A percentile compares a stretch with the other conserved stretches of the same genome.
These are phyloP conservation scores for Platysternon megacephalum DNA, from an alignment of 2,113 vertebrate species.

Conservation along the genomic window DNA sequence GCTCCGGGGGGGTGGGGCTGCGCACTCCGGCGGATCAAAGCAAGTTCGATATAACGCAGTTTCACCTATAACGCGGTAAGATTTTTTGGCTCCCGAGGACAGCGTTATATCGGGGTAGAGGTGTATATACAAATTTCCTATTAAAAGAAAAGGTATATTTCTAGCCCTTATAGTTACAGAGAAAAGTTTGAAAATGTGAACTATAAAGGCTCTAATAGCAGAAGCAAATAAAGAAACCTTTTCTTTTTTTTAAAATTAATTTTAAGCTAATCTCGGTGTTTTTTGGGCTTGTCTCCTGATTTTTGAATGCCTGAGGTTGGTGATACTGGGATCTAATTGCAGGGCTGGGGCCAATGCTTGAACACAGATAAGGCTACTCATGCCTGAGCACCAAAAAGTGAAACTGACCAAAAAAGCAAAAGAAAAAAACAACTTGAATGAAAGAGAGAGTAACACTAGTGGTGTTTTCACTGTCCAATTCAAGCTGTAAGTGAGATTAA, in stretches of 20 bases:
- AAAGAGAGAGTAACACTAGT: neutral
- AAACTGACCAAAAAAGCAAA: neutral
- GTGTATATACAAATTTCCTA: neutral
- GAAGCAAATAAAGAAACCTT: no score
- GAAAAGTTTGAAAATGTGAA: no score
- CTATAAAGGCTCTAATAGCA: conserved; percentile 3
- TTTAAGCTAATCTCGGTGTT: conserved; percentile 7
- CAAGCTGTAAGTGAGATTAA: neutral
- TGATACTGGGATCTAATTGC: neutral
- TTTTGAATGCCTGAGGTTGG: neutral
- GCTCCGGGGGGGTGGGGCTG: no score
- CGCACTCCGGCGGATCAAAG: no score
- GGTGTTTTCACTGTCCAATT: neutral
- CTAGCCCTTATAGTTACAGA: no score
- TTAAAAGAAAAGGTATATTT: no score
- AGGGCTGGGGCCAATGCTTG: neutral
- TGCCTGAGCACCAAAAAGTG: neutral
- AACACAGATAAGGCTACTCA: neutral
- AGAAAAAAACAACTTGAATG: neutral
- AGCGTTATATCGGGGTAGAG: no score
- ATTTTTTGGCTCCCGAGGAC: no score
- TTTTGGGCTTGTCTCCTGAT: conserved; percentile 2
- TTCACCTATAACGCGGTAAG: no score
- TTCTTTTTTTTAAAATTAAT: no score
- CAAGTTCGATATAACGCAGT: no score